Conservation (phyloP, 2,113 vertebrate genomes). For the Boleophthalmus pectinirostris region DNA sequence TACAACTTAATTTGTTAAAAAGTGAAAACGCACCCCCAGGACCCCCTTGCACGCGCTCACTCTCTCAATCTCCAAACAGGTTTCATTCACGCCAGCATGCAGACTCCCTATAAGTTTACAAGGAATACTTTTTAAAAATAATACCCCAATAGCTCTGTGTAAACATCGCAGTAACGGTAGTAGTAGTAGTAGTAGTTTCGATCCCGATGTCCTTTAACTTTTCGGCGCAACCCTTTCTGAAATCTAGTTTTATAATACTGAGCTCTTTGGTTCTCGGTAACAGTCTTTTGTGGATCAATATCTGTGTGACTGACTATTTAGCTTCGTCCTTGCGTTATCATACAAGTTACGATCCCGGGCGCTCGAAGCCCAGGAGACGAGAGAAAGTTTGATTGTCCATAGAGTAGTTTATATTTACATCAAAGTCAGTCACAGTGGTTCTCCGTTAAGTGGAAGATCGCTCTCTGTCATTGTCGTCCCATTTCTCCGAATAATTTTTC, state of each 20-base stretch:
- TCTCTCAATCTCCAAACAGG: background rate
- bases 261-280: slow-evolving; percentile 76
- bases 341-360: slow-evolving; percentile 45
- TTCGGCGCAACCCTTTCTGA: slow-evolving; percentile 14
- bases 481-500: slow-evolving; percentile 14
- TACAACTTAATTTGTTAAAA: slow-evolving; percentile 65
- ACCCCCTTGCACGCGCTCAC: slow-evolving; percentile 37
- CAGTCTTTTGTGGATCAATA: slow-evolving; percentile 61
- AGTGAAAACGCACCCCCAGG: slow-evolving; percentile 44
- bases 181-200: slow-evolving; percentile 35
- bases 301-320: slow-evolving; percentile 48
- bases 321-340: slow-evolving; percentile 23
- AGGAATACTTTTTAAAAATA: slow-evolving; percentile 69
- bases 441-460: slow-evolving; percentile 62
- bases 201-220: slow-evolving; percentile 26
- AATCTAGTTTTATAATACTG: slow-evolving; percentile 37
- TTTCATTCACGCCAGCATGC: slow-evolving; percentile 60
- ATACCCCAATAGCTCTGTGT: slow-evolving; percentile 69
- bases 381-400: slow-evolving; percentile 65
- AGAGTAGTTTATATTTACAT: slow-evolving; percentile 64
- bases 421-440: slow-evolving; percentile 74
- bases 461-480: slow-evolving; percentile 26
- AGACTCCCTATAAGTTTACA: slow-evolving; percentile 52
- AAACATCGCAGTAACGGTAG: slow-evolving; percentile 67
- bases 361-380: slow-evolving; percentile 45